Conservation (phyloP, 2,113 vertebrate genomes). For the Vidua chalybeata region DNA sequence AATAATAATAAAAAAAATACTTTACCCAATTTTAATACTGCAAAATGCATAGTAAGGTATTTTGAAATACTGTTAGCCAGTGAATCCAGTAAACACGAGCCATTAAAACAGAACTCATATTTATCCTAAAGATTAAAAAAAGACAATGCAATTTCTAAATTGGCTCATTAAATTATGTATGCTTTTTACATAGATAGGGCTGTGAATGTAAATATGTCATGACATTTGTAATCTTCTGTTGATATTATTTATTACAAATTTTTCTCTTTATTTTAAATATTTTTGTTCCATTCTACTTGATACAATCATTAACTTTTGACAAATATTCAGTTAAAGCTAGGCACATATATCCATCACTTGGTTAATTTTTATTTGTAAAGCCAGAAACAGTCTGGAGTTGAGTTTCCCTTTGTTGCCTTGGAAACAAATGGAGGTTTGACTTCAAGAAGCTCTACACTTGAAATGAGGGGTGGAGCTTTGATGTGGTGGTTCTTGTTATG, state of each 20-base stretch:
- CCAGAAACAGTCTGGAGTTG: not conserved
- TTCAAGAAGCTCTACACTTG: not conserved
- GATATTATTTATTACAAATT: not conserved
- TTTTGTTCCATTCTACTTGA: not conserved
- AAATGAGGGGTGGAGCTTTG: conserved; percentile 27
- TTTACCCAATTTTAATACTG: not conserved
- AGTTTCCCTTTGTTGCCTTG: conserved; percentile 45
- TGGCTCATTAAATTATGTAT: not conserved
- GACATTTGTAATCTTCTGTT: not conserved
- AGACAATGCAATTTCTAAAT: not conserved
- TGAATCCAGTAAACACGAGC: not conserved
- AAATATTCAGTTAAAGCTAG: not conserved
- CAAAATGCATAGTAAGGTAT: not conserved
- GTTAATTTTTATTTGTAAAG: conserved; percentile 6
- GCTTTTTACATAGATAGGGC: not conserved
- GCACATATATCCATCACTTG: not conserved
- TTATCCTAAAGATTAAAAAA: not conserved
- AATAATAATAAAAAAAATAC: not conserved
- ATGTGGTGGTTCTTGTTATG: not conserved
- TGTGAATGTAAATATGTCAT: not conserved
- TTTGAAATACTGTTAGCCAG: not conserved
- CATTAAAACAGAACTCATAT: not conserved
- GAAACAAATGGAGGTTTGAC: conserved; percentile 51
- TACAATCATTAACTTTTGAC: not conserved
- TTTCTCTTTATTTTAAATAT: not conserved